phyloP scores from a whole-genome alignment of 2,113 vertebrate genomes.

The Crotalus tigris region DNA sequence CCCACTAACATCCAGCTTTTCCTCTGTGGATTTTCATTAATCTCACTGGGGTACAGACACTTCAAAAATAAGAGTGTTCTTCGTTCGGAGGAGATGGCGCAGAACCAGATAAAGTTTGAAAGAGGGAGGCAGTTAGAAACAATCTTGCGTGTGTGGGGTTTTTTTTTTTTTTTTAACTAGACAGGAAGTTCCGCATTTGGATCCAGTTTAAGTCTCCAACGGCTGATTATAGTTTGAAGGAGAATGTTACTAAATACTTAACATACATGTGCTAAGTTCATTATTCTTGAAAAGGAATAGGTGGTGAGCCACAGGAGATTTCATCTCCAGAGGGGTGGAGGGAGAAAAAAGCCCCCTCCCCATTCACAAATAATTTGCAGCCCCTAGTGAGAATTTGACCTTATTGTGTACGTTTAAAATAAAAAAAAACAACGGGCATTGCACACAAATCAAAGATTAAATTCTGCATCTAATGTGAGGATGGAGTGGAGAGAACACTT shows the following conservation, averaged over 20 bases:
- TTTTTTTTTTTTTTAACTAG: conserved; percentile 15
- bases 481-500: conserved; percentile 4
- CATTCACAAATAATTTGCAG: conserved; percentile 33
- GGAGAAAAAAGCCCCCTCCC: background rate
- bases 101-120: conserved; percentile 54
- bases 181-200: conserved; percentile 35
- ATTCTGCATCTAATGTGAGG: conserved; percentile 27
- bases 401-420: background rate
- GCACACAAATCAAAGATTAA: background rate
- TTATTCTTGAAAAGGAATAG: conserved; percentile 30
- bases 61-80: conserved; percentile 10
- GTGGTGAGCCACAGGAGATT: conserved; percentile 7
- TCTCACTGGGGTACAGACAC: too few relatives aligned
- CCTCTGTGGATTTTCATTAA: background rate
- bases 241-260: conserved; percentile 34
- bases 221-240: conserved; percentile 54
- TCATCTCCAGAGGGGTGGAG: background rate
- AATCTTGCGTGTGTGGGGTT: background rate
- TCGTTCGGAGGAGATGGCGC: conserved; percentile 56
- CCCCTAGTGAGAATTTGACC: background rate
- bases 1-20: conserved; percentile 43
- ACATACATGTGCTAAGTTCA: conserved; percentile 31
- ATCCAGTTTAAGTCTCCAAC: conserved; percentile 63
- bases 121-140: conserved; percentile 47
- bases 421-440: background rate